Evolutionary conservation across 2,797 vertebrate genomes (phyloP).

Genomic region (Cichlasoma orientale): DNA sequence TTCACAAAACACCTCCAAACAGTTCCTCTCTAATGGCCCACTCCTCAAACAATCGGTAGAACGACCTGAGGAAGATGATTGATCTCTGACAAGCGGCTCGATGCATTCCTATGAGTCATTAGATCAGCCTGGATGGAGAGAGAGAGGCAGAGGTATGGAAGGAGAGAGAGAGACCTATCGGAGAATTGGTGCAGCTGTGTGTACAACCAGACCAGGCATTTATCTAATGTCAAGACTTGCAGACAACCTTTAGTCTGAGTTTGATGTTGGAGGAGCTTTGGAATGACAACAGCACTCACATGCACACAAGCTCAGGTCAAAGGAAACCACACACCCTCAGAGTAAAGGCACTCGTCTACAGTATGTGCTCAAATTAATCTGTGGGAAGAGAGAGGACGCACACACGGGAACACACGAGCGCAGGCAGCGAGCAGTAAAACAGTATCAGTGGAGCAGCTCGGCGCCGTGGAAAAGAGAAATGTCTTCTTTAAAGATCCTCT

Average conservation of each 20-base stretch:
- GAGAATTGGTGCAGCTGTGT: slow-evolving; percentile 80
- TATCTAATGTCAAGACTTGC: slow-evolving; percentile 80
- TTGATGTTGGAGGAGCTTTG: slow-evolving; percentile 72
- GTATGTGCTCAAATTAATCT: slow-evolving; percentile 36
- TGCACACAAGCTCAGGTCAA: slow-evolving; percentile 9
- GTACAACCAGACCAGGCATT: slow-evolving; percentile 77
- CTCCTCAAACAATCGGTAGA: slow-evolving; percentile 85
- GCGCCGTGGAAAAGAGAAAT: slow-evolving; percentile 63
- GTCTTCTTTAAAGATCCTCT: slow-evolving; percentile 80
- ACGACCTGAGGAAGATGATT: slow-evolving; percentile 85
- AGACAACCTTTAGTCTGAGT: slow-evolving; percentile 80
- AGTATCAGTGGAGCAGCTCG: slow-evolving; percentile 59
- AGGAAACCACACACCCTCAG: neutral
- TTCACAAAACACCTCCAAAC: slow-evolving; percentile 87
- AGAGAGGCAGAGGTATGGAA: slow-evolving; percentile 39
- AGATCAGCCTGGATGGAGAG: slow-evolving; percentile 77
- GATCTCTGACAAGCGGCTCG: slow-evolving; percentile 85
- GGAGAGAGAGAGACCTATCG: slow-evolving; percentile 76
- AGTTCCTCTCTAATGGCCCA: slow-evolving; percentile 85
- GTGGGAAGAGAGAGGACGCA: slow-evolving; percentile 15
- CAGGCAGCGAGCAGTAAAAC: slow-evolving; percentile 37
- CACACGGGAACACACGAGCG: slow-evolving; percentile 21
- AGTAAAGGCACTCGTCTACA: slow-evolving; percentile 30
- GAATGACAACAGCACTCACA: slow-evolving; percentile 74
- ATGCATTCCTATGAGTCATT: slow-evolving; percentile 85